A percentile compares a stretch with the other conserved stretches of the same genome.
These are phyloP conservation scores for Mythimna vitellina DNA, from an alignment of 2,888 invertebrate species.

Conservation along the genomic window DNA sequence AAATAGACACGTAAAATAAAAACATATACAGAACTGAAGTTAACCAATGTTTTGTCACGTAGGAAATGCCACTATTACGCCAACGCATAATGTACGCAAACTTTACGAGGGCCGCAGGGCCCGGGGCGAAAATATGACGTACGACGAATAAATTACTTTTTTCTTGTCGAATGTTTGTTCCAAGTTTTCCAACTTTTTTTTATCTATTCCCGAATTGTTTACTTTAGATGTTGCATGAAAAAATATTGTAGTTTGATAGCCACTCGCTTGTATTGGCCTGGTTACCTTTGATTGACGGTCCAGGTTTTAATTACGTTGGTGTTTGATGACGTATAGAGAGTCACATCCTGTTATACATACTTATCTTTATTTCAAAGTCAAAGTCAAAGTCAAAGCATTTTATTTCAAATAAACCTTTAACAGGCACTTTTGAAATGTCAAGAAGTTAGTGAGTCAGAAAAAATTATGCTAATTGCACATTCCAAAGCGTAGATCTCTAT, in stretches of 20 bases:
- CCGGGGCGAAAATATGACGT: slow-evolving; percentile 73
- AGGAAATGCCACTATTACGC: slow-evolving; percentile 66
- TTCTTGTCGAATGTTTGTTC: slow-evolving; percentile 72
- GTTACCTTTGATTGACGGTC: slow-evolving; percentile 25
- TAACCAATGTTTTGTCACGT: slow-evolving; percentile 66
- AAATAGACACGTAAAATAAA: slow-evolving; percentile 31
- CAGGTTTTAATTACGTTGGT: slow-evolving; percentile 16
- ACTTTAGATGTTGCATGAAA: slow-evolving; percentile 60
- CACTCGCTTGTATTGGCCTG: slow-evolving; percentile 72
- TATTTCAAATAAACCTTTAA: too few species aligned
- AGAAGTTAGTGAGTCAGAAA: too few species aligned
- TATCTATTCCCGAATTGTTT: slow-evolving; percentile 73
- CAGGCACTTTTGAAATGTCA: too few species aligned
- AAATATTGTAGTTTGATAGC: slow-evolving; percentile 77
- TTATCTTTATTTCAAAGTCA: too few species aligned
- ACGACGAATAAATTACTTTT: slow-evolving; percentile 81
- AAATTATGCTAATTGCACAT: too few species aligned
- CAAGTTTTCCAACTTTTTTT: slow-evolving; percentile 64
- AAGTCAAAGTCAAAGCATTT: too few species aligned
- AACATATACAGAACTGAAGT: slow-evolving; percentile 45
- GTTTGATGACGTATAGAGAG: background rate
- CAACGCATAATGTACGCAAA: slow-evolving; percentile 65
- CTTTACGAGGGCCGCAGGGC: slow-evolving; percentile 66
- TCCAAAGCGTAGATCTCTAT: too few species aligned
- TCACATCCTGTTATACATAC: too few species aligned